These are phyloP conservation scores for Avahi laniger DNA, from an alignment of 2,797 vertebrate species.

Conservation along the genomic window DNA sequence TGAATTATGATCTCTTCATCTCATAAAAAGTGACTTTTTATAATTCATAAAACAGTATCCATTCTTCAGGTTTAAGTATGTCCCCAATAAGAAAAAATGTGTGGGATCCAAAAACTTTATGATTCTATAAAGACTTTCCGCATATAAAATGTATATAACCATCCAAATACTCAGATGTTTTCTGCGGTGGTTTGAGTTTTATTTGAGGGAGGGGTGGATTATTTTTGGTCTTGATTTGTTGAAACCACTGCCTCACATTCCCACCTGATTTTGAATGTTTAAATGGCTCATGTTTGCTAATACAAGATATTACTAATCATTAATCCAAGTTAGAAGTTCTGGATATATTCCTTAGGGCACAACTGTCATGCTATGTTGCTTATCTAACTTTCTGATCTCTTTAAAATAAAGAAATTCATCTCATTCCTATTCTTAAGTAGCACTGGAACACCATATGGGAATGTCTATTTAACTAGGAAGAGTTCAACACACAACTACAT, in stretches of 20 bases:
- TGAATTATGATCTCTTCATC: not conserved
- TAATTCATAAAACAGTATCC: conserved; percentile 12
- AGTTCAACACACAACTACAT: not conserved
- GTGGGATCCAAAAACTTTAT: not conserved
- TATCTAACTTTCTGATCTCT: not conserved
- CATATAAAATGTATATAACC: not conserved
- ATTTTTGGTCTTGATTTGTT: not conserved
- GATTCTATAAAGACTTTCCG: not conserved
- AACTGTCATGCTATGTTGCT: not conserved
- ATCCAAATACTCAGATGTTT: not conserved
- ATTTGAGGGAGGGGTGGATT: not conserved
- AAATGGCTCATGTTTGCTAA: not conserved
- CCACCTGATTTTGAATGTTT: not conserved
- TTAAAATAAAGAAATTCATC: conserved; percentile 17
- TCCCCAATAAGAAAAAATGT: not conserved
- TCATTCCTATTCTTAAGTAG: not conserved
- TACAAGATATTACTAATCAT: not conserved
- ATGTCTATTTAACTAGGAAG: not conserved
- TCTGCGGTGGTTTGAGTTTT: conserved; percentile 15
- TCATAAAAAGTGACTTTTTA: not conserved
- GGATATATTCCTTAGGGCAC: not conserved
- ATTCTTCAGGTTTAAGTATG: not conserved
- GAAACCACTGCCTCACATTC: not conserved
- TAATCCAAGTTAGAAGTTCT: not conserved
- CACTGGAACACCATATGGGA: not conserved